Evolutionary conservation across 2,888 invertebrate genomes (phyloP), one percentile per base, ranked within the genome.

Genomic region (Zygaena filipendulae): DNA sequence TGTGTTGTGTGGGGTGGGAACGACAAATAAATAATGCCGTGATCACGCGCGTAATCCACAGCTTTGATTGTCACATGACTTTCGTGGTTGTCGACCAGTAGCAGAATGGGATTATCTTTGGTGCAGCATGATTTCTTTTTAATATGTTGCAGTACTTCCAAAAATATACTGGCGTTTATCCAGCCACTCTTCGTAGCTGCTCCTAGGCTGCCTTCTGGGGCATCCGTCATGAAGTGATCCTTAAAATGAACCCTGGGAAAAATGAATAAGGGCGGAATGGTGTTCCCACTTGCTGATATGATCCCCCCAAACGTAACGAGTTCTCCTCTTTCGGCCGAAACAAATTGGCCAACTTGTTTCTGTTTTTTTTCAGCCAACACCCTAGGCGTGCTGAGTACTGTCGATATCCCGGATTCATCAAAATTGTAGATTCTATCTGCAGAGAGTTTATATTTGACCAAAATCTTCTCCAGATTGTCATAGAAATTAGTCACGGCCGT

Each of bases 251-350:
- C 43, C 6, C 42, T 11, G 1, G 43, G 43, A 27, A 45, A 43
- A 3, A 59, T 33, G 26, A 53, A 57, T 24, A 55, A 27, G 7
- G 54, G 57, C n/a, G 52, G 52, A 13, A 57, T 47, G 4, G 48
- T 45, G 29, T 53, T 49, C 13, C 45, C 42, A 36, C 36, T 43
- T 1, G 45, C 45, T 11, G 42, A 51, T 23, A 59, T 48, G 26
- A 55, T 52, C 6, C 39, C 52, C 26, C 48, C 50, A 42, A 59
- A 54, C 18, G 59, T 60, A 1, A 62, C 50, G 3, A 55, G 42
- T 29, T 54, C 51, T n/a, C n/a, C n/a, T n/a, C n/a, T n/a, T n/a
- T n/a, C n/a, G 1, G 49, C 45, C 12, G 53, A 52, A 2, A 52
- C 50, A n/a, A 52, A 26, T 43, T 52, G 47, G 2, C 51, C 52